Percentiles rank a stretch among this genome's conserved stretches.
These are phyloP conservation scores for Hydrochoerus hydrochaeris DNA, from an alignment of 2,113 vertebrate genomes.

Conservation along the genomic window DNA sequence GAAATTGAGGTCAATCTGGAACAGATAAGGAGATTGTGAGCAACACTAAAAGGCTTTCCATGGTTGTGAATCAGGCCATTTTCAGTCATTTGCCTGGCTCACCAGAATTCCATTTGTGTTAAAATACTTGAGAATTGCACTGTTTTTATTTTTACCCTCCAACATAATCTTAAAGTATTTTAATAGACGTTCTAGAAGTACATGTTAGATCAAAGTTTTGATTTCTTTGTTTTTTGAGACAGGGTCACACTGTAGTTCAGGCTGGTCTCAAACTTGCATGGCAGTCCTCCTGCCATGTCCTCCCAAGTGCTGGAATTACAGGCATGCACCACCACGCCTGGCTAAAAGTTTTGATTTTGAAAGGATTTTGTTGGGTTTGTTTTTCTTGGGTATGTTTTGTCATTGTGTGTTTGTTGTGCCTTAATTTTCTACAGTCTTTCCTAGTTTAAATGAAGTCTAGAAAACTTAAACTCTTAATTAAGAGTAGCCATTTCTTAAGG, in stretches of 20 bases:
- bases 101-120: not conserved
- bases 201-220: not conserved
- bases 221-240: not conserved
- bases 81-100: not conserved
- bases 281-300: not conserved
- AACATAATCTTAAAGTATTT: not conserved
- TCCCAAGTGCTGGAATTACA: not conserved
- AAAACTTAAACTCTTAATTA: not conserved
- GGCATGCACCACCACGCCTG: not conserved
- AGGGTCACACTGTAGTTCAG: not conserved
- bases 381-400: not conserved
- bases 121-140: not conserved
- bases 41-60: slow-evolving; percentile 4
- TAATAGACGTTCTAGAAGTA: not conserved
- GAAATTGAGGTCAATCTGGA: not conserved
- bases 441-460: not conserved
- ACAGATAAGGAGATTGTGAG: slow-evolving; percentile 31
- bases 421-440: slow-evolving; percentile 6
- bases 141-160: slow-evolving; percentile 10
- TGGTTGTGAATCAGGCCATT: not conserved
- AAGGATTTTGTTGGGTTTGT: not conserved
- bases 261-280: not conserved
- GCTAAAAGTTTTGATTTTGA: not conserved
- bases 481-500: not conserved
- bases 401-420: not conserved